A percentile compares a stretch with the other conserved stretches of the same genome.
These are phyloP conservation scores for Halichoerus grypus DNA, from an alignment of 2,113 vertebrate species.

Conservation along the genomic window DNA sequence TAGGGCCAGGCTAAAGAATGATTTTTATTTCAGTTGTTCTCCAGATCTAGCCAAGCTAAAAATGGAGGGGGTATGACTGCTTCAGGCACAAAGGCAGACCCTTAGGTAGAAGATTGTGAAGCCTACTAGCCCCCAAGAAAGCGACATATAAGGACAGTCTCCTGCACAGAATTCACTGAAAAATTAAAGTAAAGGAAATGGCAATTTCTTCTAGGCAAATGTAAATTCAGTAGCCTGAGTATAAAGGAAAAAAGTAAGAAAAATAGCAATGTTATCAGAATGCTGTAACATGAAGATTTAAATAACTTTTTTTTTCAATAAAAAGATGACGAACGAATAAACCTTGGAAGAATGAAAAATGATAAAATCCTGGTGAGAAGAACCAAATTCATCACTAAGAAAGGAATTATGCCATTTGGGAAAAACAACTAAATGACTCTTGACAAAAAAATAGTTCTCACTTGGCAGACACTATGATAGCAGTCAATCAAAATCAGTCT, in stretches of 20 bases:
- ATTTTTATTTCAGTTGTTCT: slow-evolving; percentile 38
- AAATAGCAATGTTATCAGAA: slow-evolving; percentile 28
- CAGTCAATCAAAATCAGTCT: not conserved
- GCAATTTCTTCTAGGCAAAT: not conserved
- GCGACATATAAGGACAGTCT: not conserved
- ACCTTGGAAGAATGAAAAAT: slow-evolving; percentile 12
- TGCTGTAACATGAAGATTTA: slow-evolving; percentile 42
- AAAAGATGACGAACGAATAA: not conserved
- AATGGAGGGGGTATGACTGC: not conserved
- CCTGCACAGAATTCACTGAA: not conserved
- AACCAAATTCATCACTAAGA: slow-evolving; percentile 37
- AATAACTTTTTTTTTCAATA: slow-evolving; percentile 38
- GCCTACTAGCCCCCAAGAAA: not conserved
- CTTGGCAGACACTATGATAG: not conserved
- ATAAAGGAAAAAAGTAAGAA: slow-evolving; percentile 50
- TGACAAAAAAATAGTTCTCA: not conserved
- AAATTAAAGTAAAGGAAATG: not conserved
- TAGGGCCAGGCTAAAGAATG: not conserved
- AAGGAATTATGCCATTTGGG: not conserved
- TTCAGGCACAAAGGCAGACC: not conserved
- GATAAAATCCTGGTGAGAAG: slow-evolving; percentile 6
- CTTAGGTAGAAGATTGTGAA: not conserved
- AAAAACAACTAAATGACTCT: slow-evolving; percentile 30
- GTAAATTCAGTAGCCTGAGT: not conserved
- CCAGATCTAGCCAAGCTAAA: slow-evolving; percentile 38